A percentile compares a stretch with the other conserved stretches of the same genome.
These are phyloP conservation scores for Sus cebifrons DNA, from an alignment of 2,797 vertebrate genomes.

Conservation along the genomic window DNA sequence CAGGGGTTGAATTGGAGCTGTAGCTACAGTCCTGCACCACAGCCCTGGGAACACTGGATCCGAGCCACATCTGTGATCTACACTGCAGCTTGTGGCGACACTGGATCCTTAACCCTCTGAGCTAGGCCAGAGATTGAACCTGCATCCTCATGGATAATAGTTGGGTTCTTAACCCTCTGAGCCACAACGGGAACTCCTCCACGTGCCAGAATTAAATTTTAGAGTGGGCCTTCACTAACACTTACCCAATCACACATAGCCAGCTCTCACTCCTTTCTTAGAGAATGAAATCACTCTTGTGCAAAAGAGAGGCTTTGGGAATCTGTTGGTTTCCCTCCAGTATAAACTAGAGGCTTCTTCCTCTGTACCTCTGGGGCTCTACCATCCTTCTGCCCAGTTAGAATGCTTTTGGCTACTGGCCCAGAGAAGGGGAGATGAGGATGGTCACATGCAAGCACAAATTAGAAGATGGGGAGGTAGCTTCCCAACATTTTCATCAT, in stretches of 20 bases:
- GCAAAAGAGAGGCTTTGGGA: not conserved
- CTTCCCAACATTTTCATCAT: not conserved
- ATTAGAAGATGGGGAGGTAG: not conserved
- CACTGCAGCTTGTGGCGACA: no score
- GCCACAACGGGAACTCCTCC: not conserved
- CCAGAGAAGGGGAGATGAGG: not conserved
- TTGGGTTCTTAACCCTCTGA: no score
- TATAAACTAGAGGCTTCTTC: not conserved
- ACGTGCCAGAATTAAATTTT: not conserved
- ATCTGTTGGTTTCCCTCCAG: no score
- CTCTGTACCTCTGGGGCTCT: not conserved
- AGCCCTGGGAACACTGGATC: no score
- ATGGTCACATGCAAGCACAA: not conserved
- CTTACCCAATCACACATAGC: not conserved
- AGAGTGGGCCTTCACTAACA: not conserved
- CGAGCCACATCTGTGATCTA: no score
- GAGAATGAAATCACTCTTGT: not conserved
- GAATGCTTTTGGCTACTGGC: not conserved
- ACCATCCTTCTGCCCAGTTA: not conserved
- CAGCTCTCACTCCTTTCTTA: slow-evolving; percentile 2
- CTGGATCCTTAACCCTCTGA: no score
- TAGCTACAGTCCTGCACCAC: no score
- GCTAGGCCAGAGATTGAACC: no score
- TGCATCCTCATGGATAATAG: no score
- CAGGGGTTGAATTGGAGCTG: no score